A percentile compares a stretch with the other conserved stretches of the same genome.
phyloP scores from a whole-genome alignment of 2,113 vertebrate species.

The Crypturellus undulatus region DNA sequence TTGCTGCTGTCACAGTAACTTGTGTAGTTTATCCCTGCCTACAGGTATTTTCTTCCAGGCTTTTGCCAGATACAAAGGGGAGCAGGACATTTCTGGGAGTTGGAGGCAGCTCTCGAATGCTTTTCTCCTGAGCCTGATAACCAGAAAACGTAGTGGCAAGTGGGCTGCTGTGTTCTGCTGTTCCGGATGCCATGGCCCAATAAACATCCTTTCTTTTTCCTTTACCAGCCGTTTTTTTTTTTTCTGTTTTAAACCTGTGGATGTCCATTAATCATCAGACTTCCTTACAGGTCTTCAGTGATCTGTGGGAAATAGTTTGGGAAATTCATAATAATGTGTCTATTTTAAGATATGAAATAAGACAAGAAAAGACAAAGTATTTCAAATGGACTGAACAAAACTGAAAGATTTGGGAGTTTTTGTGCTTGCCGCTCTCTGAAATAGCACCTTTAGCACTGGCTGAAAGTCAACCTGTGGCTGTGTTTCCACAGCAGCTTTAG shows the following conservation, averaged over 20 bases:
- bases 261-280: background rate
- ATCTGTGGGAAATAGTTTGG: background rate
- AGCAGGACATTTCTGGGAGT: background rate
- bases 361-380: background rate
- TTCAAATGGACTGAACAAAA: background rate
- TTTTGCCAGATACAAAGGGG: background rate
- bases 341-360: background rate
- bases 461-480: fast-evolving
- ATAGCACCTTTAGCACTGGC: background rate
- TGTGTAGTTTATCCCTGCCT: background rate
- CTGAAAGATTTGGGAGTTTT: background rate
- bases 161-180: background rate
- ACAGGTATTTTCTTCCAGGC: background rate
- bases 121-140: background rate
- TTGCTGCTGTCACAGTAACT: background rate
- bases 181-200: background rate
- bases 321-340: background rate
- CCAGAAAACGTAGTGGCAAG: background rate
- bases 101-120: background rate
- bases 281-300: background rate
- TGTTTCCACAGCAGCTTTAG: background rate
- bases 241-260: background rate
- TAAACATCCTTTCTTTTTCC: background rate
- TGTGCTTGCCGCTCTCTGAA: background rate
- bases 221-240: background rate